Conservation (phyloP, 2,113 vertebrate genomes). For the Petrocephalus microphthalmus region DNA sequence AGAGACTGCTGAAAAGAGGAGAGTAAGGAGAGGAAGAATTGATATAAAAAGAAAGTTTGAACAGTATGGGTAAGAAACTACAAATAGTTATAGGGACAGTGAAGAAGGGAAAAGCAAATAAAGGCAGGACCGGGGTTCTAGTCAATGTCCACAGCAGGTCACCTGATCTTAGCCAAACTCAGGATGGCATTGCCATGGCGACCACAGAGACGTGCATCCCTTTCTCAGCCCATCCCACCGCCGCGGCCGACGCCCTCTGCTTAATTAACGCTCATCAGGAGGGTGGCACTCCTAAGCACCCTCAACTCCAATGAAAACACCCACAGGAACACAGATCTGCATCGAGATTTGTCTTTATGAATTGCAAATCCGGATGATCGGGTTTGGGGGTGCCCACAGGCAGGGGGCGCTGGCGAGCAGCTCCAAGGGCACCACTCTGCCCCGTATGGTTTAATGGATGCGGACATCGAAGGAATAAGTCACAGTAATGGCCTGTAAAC, state of each 20-base stretch:
- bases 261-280: conserved; percentile 5
- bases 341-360: not conserved
- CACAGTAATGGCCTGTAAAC: conserved; percentile 81
- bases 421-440: conserved; percentile 34
- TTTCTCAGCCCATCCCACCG: not conserved
- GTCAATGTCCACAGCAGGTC: not conserved
- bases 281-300: not conserved
- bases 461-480: conserved; percentile 61
- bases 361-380: not conserved
- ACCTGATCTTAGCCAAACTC: not conserved
- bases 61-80: not conserved
- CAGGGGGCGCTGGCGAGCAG: not conserved
- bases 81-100: not conserved
- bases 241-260: not conserved
- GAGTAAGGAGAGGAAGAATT: not conserved
- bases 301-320: conserved; percentile 2
- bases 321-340: not conserved
- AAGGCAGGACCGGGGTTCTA: not conserved
- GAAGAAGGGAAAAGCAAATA: not conserved
- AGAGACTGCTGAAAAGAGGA: not conserved
- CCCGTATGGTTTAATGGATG: conserved; percentile 56
- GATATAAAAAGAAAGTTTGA: not conserved
- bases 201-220: not conserved
- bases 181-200: not conserved
- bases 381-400: not conserved